Evolutionary conservation across 2,888 invertebrate genomes (phyloP).

Genomic region (Harmothoe impar): DNA sequence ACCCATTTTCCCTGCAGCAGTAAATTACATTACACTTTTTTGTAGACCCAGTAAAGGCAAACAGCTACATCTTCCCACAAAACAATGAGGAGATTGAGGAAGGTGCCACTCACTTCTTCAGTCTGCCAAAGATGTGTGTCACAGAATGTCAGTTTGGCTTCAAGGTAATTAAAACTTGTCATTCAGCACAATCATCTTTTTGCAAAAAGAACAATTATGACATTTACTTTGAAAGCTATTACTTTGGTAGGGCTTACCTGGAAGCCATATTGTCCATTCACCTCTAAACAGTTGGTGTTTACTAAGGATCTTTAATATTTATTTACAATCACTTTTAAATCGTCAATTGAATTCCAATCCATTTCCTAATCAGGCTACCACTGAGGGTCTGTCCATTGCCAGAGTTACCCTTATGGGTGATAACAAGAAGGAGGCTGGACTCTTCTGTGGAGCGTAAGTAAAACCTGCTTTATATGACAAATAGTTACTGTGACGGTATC

Average conservation of each 20-base stretch:
- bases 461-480: not conserved
- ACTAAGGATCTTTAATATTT: too few relatives aligned
- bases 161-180: not conserved
- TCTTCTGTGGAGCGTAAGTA: slow-evolving; percentile 41
- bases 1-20: too few relatives aligned
- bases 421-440: slow-evolving; percentile 25
- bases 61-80: slow-evolving; percentile 22
- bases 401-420: not conserved
- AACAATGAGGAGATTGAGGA: not conserved
- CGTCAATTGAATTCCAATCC: too few relatives aligned
- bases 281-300: too few relatives aligned
- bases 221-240: not conserved
- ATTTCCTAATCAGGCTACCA: not conserved
- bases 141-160: slow-evolving; percentile 38
- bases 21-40: too few relatives aligned
- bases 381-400: not conserved
- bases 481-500: not conserved
- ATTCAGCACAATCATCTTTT: not conserved
- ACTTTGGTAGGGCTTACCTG: too few relatives aligned
- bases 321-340: not conserved
- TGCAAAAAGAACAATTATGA: not conserved
- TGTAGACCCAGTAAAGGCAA: slow-evolving; percentile 1
- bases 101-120: not conserved
- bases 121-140: slow-evolving; percentile 30
- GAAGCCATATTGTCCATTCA: too few relatives aligned